Percentiles rank a stretch among this genome's conserved stretches.
These are phyloP conservation scores for Pandion haliaetus DNA, from an alignment of 2,113 vertebrate species.

Conservation along the genomic window DNA sequence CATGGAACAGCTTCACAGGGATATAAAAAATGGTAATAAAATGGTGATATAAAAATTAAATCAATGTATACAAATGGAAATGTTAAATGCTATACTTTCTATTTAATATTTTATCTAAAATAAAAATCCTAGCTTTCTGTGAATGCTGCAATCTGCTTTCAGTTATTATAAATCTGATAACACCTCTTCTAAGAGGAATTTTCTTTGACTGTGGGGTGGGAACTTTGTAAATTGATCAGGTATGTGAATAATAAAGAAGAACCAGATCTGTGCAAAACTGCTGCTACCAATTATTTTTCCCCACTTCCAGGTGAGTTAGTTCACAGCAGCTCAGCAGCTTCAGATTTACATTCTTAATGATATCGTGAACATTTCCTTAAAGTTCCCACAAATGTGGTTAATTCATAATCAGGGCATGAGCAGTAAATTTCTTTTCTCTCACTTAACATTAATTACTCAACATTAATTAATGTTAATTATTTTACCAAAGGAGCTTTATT, in stretches of 20 bases:
- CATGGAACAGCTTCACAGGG: background rate
- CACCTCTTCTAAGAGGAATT: background rate
- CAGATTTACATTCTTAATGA: background rate
- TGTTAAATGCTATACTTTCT: background rate
- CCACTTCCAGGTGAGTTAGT: background rate
- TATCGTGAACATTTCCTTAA: background rate
- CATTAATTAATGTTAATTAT: constrained; percentile 50
- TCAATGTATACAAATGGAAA: background rate
- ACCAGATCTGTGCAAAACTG: background rate
- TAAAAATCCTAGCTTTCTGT: background rate
- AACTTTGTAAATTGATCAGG: constrained; percentile 4
- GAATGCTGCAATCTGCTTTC: background rate
- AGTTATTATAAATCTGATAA: background rate
- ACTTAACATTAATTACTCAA: constrained; percentile 45
- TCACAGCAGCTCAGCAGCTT: background rate
- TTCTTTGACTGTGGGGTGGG: background rate
- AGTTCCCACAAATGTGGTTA: background rate
- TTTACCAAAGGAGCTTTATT: constrained; percentile 12
- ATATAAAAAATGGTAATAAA: constrained; percentile 4
- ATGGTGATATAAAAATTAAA: background rate
- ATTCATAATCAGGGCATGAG: background rate
- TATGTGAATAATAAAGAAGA: background rate
- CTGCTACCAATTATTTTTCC: background rate
- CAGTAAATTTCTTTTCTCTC: background rate
- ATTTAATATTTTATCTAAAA: background rate